Evolutionary conservation across 2,797 vertebrate genomes (phyloP), one percentile per base, ranked within the genome.

Genomic region (Myotis pilosus): DNA sequence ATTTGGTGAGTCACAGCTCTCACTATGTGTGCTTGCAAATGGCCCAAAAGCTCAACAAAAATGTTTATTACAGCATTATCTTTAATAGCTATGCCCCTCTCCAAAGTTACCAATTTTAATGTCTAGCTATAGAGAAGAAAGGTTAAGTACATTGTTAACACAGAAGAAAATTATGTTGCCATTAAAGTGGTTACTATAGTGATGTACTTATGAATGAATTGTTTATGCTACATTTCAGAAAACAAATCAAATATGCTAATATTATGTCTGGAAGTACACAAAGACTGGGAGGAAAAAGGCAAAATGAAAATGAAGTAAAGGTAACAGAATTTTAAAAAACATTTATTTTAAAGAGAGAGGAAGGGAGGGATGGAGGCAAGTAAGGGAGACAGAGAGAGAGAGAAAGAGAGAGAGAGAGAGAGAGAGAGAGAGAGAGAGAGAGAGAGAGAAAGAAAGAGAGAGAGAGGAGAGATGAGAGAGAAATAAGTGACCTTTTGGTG

Each of bases 71-170:
- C 10, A 12, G 57, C 44, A 25, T 90, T 87, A 81, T 87, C 82
- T 82, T 80, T 74, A 92, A 57, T 57, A 90, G 33, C 33, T 80
- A 92, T 69, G 79, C 22, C 30, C 19, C 4, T 30, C 51, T 55
- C 38, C 64, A 84, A 60, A 94, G 47, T 74, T 80, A 89, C 71
- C n/a, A 64, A 83, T 91, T 93, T 92, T 72, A 92, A 92, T 74
- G 51, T 51, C 44, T 91, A 95, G 64, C 16, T 74, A 51, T 30
- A 82, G 47, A 78, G 64, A 92, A 74, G 62, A 82, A 85, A 84
- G 17, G 66, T 74, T 68, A 81, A 60, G 38, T 51, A 82, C 25
- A 49, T 22, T 88, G 49, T 72, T 86, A 78, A 82, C 69, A 91
- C 38, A 66, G 64, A 57, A 38, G 22, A 74, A 72, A 72, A 92